A percentile compares a stretch with the other conserved stretches of the same genome.
Evolutionary conservation across 2,113 vertebrate genomes (phyloP).

Genomic region (Tiliqua scincoides): DNA sequence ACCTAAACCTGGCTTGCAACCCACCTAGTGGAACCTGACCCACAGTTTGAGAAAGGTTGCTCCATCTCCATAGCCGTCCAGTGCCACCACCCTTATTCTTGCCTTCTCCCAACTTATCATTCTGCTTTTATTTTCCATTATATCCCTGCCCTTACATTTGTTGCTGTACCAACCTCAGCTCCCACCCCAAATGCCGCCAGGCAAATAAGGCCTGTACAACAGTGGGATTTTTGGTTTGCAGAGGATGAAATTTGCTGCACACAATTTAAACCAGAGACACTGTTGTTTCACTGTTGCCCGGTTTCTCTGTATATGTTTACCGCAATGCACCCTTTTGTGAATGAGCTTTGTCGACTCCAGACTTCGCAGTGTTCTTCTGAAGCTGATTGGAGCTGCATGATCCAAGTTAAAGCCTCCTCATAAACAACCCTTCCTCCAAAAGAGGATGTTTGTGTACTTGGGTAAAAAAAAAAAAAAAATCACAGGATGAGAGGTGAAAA

Average conservation of each 20-base stretch:
- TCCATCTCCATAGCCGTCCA: no score
- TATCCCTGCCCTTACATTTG: no score
- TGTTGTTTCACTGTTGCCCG: neutral
- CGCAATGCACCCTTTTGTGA: neutral
- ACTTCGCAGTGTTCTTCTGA: slow-evolving; percentile 25
- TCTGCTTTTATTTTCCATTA: neutral
- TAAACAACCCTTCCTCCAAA: slow-evolving; percentile 51
- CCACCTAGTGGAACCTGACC: no score
- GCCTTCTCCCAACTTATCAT: no score
- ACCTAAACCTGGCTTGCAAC: no score
- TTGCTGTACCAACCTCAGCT: no score
- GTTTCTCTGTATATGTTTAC: neutral
- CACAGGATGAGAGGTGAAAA: slow-evolving; percentile 60
- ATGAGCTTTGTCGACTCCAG: slow-evolving; percentile 21
- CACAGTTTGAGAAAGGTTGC: no score
- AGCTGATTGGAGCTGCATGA: slow-evolving; percentile 49
- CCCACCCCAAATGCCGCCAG: no score
- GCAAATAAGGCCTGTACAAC: neutral
- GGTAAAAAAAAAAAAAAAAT: slow-evolving; percentile 51
- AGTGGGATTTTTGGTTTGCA: neutral
- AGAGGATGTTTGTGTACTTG: slow-evolving; percentile 62
- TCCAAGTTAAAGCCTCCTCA: slow-evolving; percentile 43
- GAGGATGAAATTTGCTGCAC: neutral
- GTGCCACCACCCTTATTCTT: no score
- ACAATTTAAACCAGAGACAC: neutral